Evolutionary conservation across 1,140 invertebrate genomes (phyloP).

Genomic region (Uloborus diversus): DNA sequence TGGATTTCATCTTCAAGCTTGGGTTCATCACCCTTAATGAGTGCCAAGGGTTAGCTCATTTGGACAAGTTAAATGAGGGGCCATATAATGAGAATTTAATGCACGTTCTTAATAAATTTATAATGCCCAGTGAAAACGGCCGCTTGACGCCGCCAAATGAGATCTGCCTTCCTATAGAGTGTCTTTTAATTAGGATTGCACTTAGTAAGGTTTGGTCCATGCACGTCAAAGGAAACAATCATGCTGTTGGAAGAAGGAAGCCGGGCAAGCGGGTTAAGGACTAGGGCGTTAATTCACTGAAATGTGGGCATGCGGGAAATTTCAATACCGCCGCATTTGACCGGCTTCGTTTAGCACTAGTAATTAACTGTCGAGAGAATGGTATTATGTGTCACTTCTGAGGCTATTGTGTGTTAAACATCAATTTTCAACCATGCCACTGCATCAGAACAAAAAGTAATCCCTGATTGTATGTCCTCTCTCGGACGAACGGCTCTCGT

Average conservation of each 20-base stretch:
- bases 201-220: conserved; percentile 3
- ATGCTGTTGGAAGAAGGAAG: too few relatives aligned
- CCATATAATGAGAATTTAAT: conserved; percentile 53
- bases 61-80: conserved; percentile 47
- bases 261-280: too few relatives aligned
- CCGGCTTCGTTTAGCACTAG: neutral
- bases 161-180: neutral
- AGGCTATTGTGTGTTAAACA: too few relatives aligned
- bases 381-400: neutral
- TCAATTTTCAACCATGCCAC: too few relatives aligned
- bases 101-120: conserved; percentile 47
- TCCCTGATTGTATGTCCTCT: too few relatives aligned
- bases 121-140: conserved; percentile 11
- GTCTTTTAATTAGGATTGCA: conserved; percentile 40
- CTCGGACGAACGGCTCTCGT: too few relatives aligned
- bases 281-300: too few relatives aligned
- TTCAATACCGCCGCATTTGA: neutral
- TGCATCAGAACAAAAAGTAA: too few relatives aligned
- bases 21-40: conserved; percentile 50
- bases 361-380: neutral
- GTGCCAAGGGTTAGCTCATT: conserved; percentile 45
- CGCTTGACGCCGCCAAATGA: conserved; percentile 20
- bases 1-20: conserved; percentile 2
- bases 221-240: neutral
- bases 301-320: too few relatives aligned